Conservation (phyloP, 2,113 vertebrate genomes). For the Formicarius rufipectus region DNA sequence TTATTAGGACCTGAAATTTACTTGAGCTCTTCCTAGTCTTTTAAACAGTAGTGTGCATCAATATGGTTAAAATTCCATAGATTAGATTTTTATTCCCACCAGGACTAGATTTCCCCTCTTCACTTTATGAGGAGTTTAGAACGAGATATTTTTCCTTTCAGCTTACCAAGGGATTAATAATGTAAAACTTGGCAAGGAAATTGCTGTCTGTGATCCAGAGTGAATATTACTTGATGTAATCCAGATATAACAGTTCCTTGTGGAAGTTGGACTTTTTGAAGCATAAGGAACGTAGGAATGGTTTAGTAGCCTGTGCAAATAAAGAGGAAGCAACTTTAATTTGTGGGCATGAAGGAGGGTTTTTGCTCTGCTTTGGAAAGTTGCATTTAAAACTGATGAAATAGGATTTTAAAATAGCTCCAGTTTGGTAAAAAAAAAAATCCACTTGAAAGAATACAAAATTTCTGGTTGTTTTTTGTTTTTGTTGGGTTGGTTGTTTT, state of each 20-base stretch:
- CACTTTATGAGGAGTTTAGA: conserved; percentile 55
- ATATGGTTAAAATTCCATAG: background rate
- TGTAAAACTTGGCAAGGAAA: conserved; percentile 60
- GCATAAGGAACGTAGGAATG: background rate
- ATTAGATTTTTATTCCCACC: background rate
- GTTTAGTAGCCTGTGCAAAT: background rate
- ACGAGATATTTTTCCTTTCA: conserved; percentile 49
- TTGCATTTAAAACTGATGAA: conserved; percentile 26
- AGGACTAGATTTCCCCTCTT: conserved; percentile 13
- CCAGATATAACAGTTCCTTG: conserved; percentile 46
- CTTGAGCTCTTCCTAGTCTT: background rate
- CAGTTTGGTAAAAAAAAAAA: background rate
- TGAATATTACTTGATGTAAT: conserved; percentile 50
- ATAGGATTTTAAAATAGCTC: conserved; percentile 33
- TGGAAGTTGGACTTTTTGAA: background rate
- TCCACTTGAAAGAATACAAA: conserved; percentile 15
- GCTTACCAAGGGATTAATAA: conserved; percentile 68
- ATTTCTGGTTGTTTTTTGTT: background rate
- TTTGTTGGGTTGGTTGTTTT: background rate
- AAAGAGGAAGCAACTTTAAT: background rate
- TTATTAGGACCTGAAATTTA: background rate
- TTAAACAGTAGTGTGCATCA: background rate
- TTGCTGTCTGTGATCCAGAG: conserved; percentile 36
- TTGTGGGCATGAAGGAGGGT: background rate
- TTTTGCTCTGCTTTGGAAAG: background rate